Percentiles rank a stretch among this genome's conserved stretches.
Conservation (phyloP, 2,113 vertebrate genomes). For the Fulica atra region DNA sequence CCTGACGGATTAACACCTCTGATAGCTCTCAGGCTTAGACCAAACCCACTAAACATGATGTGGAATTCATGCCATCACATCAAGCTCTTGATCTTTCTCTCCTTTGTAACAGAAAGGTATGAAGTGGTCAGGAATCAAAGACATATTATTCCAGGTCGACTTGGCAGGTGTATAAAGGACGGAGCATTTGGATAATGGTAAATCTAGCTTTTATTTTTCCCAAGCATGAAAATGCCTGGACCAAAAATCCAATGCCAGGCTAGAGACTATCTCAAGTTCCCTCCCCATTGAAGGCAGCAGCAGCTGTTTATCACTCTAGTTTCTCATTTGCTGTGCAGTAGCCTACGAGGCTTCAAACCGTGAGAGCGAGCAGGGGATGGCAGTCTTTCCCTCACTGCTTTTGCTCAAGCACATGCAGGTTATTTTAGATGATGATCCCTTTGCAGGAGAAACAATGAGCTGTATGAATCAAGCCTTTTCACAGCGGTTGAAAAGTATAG, state of each 20-base stretch:
- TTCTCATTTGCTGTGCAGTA: background rate
- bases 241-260: background rate
- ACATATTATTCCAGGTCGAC: background rate
- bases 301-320: background rate
- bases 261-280: background rate
- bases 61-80: background rate
- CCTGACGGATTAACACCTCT: background rate
- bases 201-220: background rate
- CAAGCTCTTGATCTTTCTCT: background rate
- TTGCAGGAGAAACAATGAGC: constrained; percentile 13
- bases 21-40: background rate
- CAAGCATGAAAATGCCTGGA: background rate
- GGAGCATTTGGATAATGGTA: background rate
- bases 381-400: background rate
- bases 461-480: background rate
- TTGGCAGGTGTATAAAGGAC: background rate
- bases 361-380: background rate
- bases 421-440: background rate
- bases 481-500: background rate
- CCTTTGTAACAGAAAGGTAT: background rate
- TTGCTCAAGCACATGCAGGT: background rate
- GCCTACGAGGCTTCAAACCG: background rate
- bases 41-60: background rate
- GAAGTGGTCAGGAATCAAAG: background rate
- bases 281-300: background rate